phyloP scores from a whole-genome alignment of 2,797 vertebrate genomes.

The Danio kyathit region DNA sequence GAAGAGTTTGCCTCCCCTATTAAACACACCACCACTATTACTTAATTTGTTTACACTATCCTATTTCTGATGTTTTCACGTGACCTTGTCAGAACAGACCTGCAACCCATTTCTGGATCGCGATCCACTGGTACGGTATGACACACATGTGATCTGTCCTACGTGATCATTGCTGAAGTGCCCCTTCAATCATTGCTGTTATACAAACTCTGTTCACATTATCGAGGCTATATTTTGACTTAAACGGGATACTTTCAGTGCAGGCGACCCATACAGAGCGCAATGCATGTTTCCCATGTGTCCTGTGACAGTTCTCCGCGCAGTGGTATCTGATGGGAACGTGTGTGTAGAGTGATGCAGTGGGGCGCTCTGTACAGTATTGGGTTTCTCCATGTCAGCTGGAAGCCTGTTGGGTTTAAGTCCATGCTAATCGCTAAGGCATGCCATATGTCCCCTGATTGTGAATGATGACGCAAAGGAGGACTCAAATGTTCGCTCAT shows the following conservation, averaged over 20 bases:
- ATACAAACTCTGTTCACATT: not conserved
- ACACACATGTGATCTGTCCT: conserved; percentile 6
- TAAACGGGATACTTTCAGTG: not conserved
- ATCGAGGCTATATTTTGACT: not conserved
- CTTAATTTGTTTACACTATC: not conserved
- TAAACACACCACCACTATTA: not conserved
- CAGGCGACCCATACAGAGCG: not conserved
- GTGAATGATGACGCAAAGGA: conserved; percentile 62
- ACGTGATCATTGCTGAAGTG: not conserved
- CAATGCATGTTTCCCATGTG: conserved; percentile 38
- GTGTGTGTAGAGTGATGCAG: conserved; percentile 52
- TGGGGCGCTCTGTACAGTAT: conserved; percentile 53
- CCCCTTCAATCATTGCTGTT: not conserved
- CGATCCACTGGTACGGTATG: not conserved
- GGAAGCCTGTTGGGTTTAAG: conserved; percentile 57
- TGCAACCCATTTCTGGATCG: not conserved
- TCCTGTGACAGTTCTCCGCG: conserved; percentile 50
- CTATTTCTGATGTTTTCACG: not conserved
- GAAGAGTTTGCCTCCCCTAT: not conserved
- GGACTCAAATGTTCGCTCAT: conserved; percentile 62
- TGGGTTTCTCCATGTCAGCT: conserved; percentile 63
- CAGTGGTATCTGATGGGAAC: conserved; percentile 53
- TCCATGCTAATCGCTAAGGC: conserved; percentile 61
- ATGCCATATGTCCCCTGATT: conserved; percentile 64
- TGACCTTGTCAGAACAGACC: not conserved